Evolutionary conservation across 1,140 invertebrate genomes (phyloP).

Genomic region (Pseudoatta argentina): DNA sequence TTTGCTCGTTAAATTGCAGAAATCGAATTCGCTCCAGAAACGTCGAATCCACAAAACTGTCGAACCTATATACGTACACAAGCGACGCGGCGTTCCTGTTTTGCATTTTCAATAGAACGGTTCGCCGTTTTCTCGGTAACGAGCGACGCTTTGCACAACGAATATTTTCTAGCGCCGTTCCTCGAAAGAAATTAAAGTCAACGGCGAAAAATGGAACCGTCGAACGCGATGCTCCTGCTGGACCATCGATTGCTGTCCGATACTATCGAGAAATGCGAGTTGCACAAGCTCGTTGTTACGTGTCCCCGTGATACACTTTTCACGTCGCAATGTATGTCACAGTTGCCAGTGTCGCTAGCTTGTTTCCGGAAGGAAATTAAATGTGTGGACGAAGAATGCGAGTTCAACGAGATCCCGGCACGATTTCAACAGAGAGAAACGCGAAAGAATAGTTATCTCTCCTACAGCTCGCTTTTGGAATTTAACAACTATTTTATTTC

Average conservation of each 20-base stretch:
- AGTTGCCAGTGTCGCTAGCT: background rate
- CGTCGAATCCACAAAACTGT: slow-evolving; percentile 51
- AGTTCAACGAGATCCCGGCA: slow-evolving; percentile 20
- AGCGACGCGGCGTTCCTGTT: slow-evolving; percentile 15
- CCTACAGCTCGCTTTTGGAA: background rate
- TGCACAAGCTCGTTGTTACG: background rate
- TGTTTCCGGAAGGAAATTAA: slow-evolving; percentile 61
- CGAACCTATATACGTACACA: background rate
- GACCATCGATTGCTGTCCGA: slow-evolving; percentile 15
- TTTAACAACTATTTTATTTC: slow-evolving; percentile 14
- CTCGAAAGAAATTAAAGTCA: slow-evolving; percentile 30
- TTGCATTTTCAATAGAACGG: slow-evolving; percentile 39
- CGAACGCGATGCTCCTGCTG: background rate
- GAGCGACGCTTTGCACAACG: slow-evolving; percentile 36
- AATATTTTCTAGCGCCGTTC: slow-evolving; percentile 1
- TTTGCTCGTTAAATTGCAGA: slow-evolving; percentile 36
- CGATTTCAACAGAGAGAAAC: background rate
- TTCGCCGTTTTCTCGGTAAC: slow-evolving; percentile 15
- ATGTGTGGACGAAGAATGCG: slow-evolving; percentile 18
- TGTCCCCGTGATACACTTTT: slow-evolving; percentile 48
- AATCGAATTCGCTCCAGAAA: slow-evolving; percentile 43
- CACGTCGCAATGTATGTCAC: background rate
- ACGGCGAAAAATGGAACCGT: slow-evolving; percentile 6
- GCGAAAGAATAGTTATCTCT: background rate
- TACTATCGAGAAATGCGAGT: background rate